phyloP scores from a whole-genome alignment of 2,797 vertebrate genomes.

The Hyperoplus lanceolatus region DNA sequence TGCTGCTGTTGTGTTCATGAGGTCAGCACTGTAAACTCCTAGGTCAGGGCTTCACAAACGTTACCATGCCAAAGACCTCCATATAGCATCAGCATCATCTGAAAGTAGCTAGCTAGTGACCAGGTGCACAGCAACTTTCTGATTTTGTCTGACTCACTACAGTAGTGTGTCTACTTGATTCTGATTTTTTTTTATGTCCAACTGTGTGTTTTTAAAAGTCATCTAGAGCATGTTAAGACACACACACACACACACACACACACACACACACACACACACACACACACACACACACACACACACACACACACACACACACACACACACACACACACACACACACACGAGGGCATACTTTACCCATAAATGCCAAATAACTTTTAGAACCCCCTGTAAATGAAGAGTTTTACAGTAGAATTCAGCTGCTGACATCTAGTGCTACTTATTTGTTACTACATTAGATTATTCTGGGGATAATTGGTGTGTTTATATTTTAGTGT shows the following conservation, averaged over 20 bases:
- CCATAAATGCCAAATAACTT: neutral
- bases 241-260: neutral
- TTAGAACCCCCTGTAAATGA: neutral
- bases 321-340: no score
- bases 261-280: neutral
- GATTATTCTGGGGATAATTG: neutral
- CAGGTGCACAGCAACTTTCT: no score
- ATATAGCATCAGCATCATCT: no score
- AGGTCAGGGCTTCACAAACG: neutral
- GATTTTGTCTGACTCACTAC: no score
- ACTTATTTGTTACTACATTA: constrained; percentile 13
- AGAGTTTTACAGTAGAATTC: neutral
- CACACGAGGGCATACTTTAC: neutral
- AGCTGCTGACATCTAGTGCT: constrained; percentile 56
- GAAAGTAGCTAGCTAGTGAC: no score
- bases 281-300: no score
- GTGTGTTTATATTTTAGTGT: neutral
- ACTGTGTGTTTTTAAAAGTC: neutral
- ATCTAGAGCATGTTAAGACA: neutral
- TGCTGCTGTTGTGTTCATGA: neutral
- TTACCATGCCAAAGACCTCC: no score
- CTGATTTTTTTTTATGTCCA: neutral
- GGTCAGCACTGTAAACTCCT: neutral
- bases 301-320: no score
- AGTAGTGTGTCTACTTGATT: no score